These are phyloP conservation scores for Epinephelus lanceolatus DNA, from an alignment of 2,113 vertebrate genomes.

Conservation along the genomic window DNA sequence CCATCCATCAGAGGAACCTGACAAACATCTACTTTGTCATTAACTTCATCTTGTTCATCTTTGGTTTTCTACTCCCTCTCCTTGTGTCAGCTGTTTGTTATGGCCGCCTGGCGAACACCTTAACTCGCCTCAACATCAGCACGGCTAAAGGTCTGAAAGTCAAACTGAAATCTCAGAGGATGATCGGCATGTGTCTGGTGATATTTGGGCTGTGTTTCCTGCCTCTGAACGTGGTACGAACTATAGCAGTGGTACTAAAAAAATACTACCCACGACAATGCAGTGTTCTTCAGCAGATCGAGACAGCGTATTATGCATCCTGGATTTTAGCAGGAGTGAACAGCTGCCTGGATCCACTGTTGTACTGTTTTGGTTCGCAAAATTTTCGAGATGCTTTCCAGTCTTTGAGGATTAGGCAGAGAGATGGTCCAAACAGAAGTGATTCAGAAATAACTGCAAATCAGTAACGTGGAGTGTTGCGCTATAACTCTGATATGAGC, in stretches of 20 bases:
- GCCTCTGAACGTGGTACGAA: conserved; percentile 79
- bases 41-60: conserved; percentile 65
- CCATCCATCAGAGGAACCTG: conserved; percentile 73
- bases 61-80: conserved; percentile 81
- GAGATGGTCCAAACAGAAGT: conserved; percentile 11
- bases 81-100: conserved; percentile 69
- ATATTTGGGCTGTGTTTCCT: conserved; percentile 82
- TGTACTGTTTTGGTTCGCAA: conserved; percentile 62
- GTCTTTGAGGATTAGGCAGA: conserved; percentile 20
- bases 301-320: conserved; percentile 37
- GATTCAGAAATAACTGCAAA: conserved; percentile 52
- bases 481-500: neutral
- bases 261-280: conserved; percentile 44
- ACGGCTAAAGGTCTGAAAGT: conserved; percentile 70
- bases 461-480: neutral
- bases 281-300: neutral
- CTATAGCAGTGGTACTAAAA: conserved; percentile 56
- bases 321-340: conserved; percentile 57
- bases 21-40: conserved; percentile 67
- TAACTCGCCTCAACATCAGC: conserved; percentile 70
- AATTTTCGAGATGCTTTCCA: conserved; percentile 44
- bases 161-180: conserved; percentile 79
- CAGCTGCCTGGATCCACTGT: conserved; percentile 60
- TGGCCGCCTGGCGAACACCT: conserved; percentile 63
- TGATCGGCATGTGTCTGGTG: conserved; percentile 71